Base-by-base conservation (phyloP, 2,797 vertebrate genomes). In the Clarias fuscus region DNA sequence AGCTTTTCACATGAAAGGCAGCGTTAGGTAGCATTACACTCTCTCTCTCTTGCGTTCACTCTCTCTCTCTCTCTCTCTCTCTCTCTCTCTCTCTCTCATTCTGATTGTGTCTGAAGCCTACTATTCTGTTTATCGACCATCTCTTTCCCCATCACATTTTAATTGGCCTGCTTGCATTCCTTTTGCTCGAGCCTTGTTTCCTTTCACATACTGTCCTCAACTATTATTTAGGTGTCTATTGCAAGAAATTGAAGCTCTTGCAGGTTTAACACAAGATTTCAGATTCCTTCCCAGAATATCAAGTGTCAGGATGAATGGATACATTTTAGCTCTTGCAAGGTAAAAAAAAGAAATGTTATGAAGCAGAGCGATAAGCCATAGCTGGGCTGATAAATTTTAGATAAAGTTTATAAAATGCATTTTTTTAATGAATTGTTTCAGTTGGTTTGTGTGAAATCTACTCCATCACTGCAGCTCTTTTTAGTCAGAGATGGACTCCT, bases 111-210 rank as follows among this genome's bases (percentile, higher is more conserved):
- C 90, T 84, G 88, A 93, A 86, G 92, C 93, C 93, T 92, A 90
- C 89, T 92, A 92, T 93, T 92, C 89, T 92, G 89, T 93, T 93
- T 93, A 92, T 94, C 86, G 92, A 93, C 91, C 87, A 86, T 89
- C 90, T 92, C 91, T 91, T 91, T 90, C 73, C 76, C 81, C 85
- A 81, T 88, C 86, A 86, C 83, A 85, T 90, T 90, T 89, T 90
- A 91, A 89, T 90, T 89, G 88, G 86, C 85, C 84, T 82, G 78
- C 83, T 80, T 89, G 85, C 86, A 84, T 87, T 91, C 76, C 83
- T 86, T 83, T 40, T 85, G 61, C 82, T 65, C 79, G 83, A 81
- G 79, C 82, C 77, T 82, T 73, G 27, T 83, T 86, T 84, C 71
- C 84, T 83, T 85, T 88, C 84, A 85, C 62, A 84, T 75, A 53